Evolutionary conservation across 2,113 vertebrate species (phyloP).

Genomic region (Dasyurus viverrinus): DNA sequence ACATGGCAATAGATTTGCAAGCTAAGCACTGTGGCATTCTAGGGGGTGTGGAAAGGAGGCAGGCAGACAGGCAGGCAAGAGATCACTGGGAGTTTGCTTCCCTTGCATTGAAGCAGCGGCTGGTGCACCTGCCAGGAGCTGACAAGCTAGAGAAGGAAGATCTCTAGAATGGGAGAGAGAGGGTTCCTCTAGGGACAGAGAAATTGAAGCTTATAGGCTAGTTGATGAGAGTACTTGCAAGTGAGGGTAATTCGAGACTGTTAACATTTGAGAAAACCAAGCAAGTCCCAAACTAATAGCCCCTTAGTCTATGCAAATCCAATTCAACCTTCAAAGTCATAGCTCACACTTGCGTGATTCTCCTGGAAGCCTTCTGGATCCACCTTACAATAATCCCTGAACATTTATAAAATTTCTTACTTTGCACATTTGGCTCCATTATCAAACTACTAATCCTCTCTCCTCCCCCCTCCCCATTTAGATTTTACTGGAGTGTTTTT

Average conservation of each 20-base stretch:
- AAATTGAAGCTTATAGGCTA: background rate
- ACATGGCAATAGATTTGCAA: conserved; percentile 5
- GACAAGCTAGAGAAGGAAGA: background rate
- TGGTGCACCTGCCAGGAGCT: background rate
- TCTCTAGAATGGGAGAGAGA: background rate
- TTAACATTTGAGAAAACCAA: background rate
- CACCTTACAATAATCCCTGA: background rate
- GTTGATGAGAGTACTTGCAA: background rate
- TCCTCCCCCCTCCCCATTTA: background rate
- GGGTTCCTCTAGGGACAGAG: background rate
- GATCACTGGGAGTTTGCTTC: background rate
- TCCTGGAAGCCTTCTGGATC: background rate
- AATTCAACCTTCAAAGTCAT: background rate
- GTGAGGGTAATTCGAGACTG: background rate
- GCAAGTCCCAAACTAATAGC: background rate
- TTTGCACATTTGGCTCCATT: background rate
- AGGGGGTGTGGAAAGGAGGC: background rate
- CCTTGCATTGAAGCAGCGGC: background rate
- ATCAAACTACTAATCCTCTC: background rate
- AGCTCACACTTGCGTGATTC: background rate
- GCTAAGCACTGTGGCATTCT: background rate
- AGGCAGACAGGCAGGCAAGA: background rate
- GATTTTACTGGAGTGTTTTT: background rate
- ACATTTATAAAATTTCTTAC: background rate
- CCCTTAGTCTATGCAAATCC: background rate